Evolutionary conservation across 2,888 invertebrate species (phyloP).

Genomic region (Tipula vernalis): DNA sequence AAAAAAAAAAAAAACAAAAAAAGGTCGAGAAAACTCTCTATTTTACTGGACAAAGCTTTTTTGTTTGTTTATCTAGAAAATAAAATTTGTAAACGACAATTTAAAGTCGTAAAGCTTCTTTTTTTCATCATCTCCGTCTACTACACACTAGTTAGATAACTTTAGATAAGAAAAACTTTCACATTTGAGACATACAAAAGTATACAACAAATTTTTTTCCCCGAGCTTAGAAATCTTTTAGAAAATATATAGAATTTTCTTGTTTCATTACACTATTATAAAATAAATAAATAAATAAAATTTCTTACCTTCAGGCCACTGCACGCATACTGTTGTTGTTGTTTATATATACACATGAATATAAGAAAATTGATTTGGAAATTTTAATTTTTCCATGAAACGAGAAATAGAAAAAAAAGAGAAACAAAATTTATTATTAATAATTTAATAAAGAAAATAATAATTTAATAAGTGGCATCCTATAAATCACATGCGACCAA

Average conservation of each 20-base stretch:
- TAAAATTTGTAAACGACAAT: not conserved
- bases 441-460: conserved; percentile 8
- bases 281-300: conserved; percentile 15
- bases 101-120: not conserved
- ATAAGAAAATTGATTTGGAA: conserved; percentile 32
- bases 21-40: not conserved
- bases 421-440: conserved; percentile 13
- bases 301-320: conserved; percentile 79
- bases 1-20: not conserved
- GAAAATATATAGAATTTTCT: conserved; percentile 5
- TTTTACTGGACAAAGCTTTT: not conserved
- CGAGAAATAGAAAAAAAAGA: conserved; percentile 15
- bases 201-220: not conserved
- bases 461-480: not conserved
- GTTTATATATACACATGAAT: not conserved
- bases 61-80: not conserved
- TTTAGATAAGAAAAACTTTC: not conserved
- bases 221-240: not conserved
- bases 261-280: conserved; percentile 13
- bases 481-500: not conserved
- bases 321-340: conserved; percentile 67
- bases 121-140: not conserved
- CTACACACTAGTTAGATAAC: not conserved
- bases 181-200: not conserved
- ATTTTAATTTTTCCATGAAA: not conserved